phyloP scores from a whole-genome alignment of 2,888 invertebrate species.

The Drosophila cracens region DNA sequence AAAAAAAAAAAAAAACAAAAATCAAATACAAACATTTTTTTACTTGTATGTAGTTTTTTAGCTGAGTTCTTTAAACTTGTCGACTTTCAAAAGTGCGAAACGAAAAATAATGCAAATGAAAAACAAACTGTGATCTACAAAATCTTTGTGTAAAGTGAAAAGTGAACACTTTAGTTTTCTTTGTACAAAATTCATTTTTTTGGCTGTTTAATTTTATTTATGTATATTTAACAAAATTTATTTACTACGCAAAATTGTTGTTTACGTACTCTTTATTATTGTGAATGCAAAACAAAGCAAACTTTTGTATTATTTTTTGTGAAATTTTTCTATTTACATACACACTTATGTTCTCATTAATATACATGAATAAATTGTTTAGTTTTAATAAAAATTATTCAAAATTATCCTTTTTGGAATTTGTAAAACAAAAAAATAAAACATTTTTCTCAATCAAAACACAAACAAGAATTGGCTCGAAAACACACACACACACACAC shows the following conservation, averaged over 20 bases:
- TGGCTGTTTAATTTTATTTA: slow-evolving; percentile 62
- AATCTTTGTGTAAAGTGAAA: slow-evolving; percentile 56
- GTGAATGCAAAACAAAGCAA: slow-evolving; percentile 70
- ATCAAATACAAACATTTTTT: slow-evolving; percentile 4
- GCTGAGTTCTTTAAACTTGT: slow-evolving; percentile 25
- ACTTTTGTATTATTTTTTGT: slow-evolving; percentile 80
- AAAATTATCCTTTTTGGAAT: slow-evolving; percentile 64
- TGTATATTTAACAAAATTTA: slow-evolving; percentile 43
- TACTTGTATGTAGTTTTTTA: slow-evolving; percentile 19
- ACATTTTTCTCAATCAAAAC: slow-evolving; percentile 22
- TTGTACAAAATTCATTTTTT: slow-evolving; percentile 75
- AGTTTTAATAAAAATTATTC: slow-evolving; percentile 59
- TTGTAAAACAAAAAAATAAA: slow-evolving; percentile 24
- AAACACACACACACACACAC: slow-evolving; percentile 1
- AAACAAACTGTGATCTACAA: slow-evolving; percentile 84
- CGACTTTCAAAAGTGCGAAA: slow-evolving; percentile 35
- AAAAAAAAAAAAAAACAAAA: slow-evolving; percentile 3
- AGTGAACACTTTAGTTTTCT: slow-evolving; percentile 64
- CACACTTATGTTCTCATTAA: slow-evolving; percentile 21
- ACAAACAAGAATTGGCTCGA: slow-evolving; percentile 16
- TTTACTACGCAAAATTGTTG: slow-evolving; percentile 76
- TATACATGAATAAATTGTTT: slow-evolving; percentile 49
- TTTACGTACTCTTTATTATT: slow-evolving; percentile 66
- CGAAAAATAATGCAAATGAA: slow-evolving; percentile 79
- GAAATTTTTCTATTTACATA: slow-evolving; percentile 22